phyloP scores from a whole-genome alignment of 2,888 invertebrate genomes.

The Syrista parreyssii region DNA sequence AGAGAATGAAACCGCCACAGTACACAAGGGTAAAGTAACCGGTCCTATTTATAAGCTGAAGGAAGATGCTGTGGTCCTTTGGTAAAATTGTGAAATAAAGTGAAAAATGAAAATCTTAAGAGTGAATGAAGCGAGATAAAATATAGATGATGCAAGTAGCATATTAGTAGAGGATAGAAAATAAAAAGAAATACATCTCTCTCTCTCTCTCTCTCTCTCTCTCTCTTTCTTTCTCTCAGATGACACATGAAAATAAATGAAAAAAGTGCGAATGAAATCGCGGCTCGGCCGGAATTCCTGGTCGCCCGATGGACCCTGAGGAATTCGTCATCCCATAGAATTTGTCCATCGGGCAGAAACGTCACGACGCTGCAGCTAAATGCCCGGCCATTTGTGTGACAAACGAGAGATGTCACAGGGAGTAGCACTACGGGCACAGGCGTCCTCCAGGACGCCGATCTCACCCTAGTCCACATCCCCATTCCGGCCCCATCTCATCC shows the following conservation, averaged over 20 bases:
- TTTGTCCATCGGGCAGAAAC: constrained; percentile 52
- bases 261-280: not conserved
- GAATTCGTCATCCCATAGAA: constrained; percentile 55
- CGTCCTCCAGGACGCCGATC: constrained; percentile 6
- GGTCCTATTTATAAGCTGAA: not conserved
- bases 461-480: constrained; percentile 17
- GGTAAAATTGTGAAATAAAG: not conserved
- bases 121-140: not conserved
- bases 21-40: not conserved
- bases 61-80: not conserved
- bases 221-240: constrained; percentile 18
- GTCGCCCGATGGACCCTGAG: constrained; percentile 18
- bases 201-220: constrained; percentile 13
- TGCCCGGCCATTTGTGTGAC: constrained; percentile 63
- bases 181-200: not conserved
- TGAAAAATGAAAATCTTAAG: not conserved
- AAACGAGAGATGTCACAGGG: constrained; percentile 60
- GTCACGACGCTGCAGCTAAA: constrained; percentile 50
- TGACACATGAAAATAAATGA: constrained; percentile 6
- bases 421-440: not conserved
- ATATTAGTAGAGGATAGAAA: not conserved
- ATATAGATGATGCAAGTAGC: not conserved
- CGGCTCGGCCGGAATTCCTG: constrained; percentile 2
- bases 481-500: constrained; percentile 19
- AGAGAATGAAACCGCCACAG: not conserved